Evolutionary conservation across 2,113 vertebrate species (phyloP), one percentile per base, ranked within the genome.

Genomic region (Helogale parvula): DNA sequence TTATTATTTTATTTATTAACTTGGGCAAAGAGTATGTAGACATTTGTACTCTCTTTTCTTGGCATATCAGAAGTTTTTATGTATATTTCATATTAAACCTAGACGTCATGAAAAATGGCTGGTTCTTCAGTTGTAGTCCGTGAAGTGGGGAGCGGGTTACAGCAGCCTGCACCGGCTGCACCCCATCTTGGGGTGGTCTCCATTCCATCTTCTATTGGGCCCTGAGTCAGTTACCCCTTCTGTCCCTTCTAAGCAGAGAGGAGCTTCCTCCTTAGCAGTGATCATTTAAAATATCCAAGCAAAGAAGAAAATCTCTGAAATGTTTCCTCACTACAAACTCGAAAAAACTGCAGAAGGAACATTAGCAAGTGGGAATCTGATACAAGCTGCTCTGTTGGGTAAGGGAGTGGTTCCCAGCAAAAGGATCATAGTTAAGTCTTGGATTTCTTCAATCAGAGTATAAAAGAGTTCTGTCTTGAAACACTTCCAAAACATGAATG

Each of bases 391-490:
- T 3, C 99, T 99, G 98, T 85, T 99, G 91, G 99, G 99, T 0
- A 99, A 99, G 84, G 99, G 99, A 83, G 99, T 99, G 88, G 99
- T 99, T 93, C 99, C 99, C 10, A 99, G 99, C 27, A 99, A 99
- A 95, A 99, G 99, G 99, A 99, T 99, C 2, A 99, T 99, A 0
- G 99, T 99, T 21, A 99, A 99, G 96, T 99, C 98, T 2, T 99
- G 98, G 99, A 99, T 98, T 99, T 99, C 97, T 99, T 99, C 98
- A 99, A 99, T 98, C 99, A 99, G 93, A 99, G 99, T 97, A 99
- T 99, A 93, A 99, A 99, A 0, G 99, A 99, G 96, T 99, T 99
- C 97, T 99, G 99, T 98, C 99, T 98, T 0, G 99, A 99, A 72
- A 38, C 35, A 23, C 19, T 72, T 72, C 99, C 99, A 16, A 99